These are phyloP conservation scores for Unio delphinus DNA, from an alignment of 2,888 invertebrate genomes.

Conservation along the genomic window DNA sequence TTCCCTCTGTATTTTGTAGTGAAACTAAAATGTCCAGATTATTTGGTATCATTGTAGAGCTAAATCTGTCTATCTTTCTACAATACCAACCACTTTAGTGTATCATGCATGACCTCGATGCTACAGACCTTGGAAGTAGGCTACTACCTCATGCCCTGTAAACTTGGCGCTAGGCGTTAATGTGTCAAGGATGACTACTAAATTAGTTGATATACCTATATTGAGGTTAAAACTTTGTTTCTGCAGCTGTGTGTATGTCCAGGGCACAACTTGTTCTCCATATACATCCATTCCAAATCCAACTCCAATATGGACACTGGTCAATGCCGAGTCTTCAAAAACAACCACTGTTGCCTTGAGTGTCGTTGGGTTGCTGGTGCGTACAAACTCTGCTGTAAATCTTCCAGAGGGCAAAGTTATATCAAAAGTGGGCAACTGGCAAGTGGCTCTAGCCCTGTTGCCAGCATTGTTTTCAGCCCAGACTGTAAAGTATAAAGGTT, in stretches of 20 bases:
- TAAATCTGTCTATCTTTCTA: too few relatives aligned
- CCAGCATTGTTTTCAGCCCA: constrained; percentile 43
- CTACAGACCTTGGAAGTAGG: too few relatives aligned
- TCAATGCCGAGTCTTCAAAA: constrained; percentile 39
- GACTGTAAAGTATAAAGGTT: constrained; percentile 43
- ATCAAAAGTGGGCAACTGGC: constrained; percentile 40
- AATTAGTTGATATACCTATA: too few relatives aligned
- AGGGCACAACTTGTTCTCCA: constrained; percentile 24
- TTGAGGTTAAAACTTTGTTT: too few relatives aligned
- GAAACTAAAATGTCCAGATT: too few relatives aligned
- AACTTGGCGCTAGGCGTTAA: too few relatives aligned
- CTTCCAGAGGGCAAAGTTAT: constrained; percentile 43
- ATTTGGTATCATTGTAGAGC: too few relatives aligned
- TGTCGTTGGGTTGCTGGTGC: constrained; percentile 38
- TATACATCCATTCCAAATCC: constrained; percentile 25
- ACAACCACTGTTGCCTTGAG: constrained; percentile 34
- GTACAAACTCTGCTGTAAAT: constrained; percentile 30
- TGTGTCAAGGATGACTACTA: too few relatives aligned
- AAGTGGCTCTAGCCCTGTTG: constrained; percentile 29
- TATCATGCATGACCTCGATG: too few relatives aligned
- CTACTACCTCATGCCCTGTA: too few relatives aligned
- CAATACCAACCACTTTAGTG: too few relatives aligned
- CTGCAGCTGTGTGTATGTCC: constrained; percentile 7
- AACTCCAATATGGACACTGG: constrained; percentile 5
- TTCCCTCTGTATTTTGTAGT: too few relatives aligned